phyloP scores from a whole-genome alignment of 2,888 invertebrate species.

The Luperina testacea region DNA sequence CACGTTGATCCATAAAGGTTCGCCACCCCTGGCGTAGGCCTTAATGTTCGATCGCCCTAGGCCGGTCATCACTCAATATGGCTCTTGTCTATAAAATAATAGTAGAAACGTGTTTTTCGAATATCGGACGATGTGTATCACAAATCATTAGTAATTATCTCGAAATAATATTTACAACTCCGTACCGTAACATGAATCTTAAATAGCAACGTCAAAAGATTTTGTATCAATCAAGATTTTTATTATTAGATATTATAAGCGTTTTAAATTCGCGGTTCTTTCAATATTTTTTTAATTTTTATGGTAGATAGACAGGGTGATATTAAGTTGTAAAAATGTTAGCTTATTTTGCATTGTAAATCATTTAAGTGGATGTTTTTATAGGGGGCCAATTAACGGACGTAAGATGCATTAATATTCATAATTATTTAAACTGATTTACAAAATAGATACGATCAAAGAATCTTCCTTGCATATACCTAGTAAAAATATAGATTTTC shows the following conservation, averaged over 20 bases:
- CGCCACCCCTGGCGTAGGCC: too few species aligned
- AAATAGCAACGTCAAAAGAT: too few species aligned
- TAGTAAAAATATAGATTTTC: neutral
- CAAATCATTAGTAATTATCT: slow-evolving; percentile 55
- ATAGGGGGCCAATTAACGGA: slow-evolving; percentile 47
- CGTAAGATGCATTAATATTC: slow-evolving; percentile 43
- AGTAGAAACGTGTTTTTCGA: slow-evolving; percentile 56
- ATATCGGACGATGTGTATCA: slow-evolving; percentile 41
- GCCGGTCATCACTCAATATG: slow-evolving; percentile 81
- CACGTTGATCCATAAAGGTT: too few species aligned
- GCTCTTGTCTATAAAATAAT: slow-evolving; percentile 64
- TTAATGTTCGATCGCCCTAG: slow-evolving; percentile 87
- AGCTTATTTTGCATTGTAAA: slow-evolving; percentile 60
- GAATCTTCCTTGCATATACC: neutral
- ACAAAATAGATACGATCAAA: slow-evolving; percentile 13
- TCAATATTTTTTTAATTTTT: slow-evolving; percentile 24
- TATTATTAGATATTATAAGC: neutral
- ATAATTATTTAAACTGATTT: slow-evolving; percentile 8
- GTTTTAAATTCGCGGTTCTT: slow-evolving; percentile 46
- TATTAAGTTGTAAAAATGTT: slow-evolving; percentile 59
- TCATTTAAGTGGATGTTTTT: slow-evolving; percentile 60
- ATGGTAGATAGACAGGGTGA: slow-evolving; percentile 33
- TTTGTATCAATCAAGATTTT: too few species aligned
- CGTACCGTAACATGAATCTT: slow-evolving; percentile 16
- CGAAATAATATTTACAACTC: slow-evolving; percentile 57